Base-by-base conservation (phyloP, 2,797 vertebrate species). In the Alfaro cultratus region DNA sequence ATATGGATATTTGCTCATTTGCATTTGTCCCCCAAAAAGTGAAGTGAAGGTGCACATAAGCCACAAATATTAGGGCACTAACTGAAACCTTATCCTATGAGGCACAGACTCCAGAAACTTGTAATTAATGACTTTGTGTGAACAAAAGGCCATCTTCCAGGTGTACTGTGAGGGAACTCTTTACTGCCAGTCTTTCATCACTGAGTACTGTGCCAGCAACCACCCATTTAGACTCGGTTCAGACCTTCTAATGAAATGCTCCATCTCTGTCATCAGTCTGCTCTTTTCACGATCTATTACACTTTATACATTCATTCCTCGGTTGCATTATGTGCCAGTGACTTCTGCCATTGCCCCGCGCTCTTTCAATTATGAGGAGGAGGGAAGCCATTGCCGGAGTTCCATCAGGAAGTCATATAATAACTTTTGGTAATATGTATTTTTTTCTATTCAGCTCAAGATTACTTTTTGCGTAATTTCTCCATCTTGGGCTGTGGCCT, bases 211-310 rank as follows among this genome's bases (percentile, higher is more conserved):
- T 78, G 81, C 64, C 84, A 84, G 89, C 80, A 87, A 68, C 87
- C 87, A 89, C 85, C 87, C 83, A 76, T 83, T 79, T 80, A 83
- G 82, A 67, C 85, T 85, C 68, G 16, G 85, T 57, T 89, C 82
- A 78, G 85, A 76, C 83, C 71, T 79, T 85, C 87, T 93, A 94
- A 94, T 93, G 93, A 93, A 93, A 94, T 86, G 88, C 87, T 94
- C 91, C 88, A 88, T 94, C 93, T 94, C 89, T 92, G 93, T 92
- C 93, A 91, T 88, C 83, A 85, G 67, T 57, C 84, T 73, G 80
- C 91, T 88, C 88, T 87, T 92, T 93, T 88, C 91, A 93, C 88
- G 67, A 94, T 94, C 92, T 94, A 93, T 93, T 94, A 92, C 91
- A 86, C 86, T 79, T 91, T 80, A 82, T 79, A 85, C 90, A 89